These are phyloP conservation scores for Oligia fasciuncula DNA, from an alignment of 2,888 invertebrate species.

Conservation along the genomic window DNA sequence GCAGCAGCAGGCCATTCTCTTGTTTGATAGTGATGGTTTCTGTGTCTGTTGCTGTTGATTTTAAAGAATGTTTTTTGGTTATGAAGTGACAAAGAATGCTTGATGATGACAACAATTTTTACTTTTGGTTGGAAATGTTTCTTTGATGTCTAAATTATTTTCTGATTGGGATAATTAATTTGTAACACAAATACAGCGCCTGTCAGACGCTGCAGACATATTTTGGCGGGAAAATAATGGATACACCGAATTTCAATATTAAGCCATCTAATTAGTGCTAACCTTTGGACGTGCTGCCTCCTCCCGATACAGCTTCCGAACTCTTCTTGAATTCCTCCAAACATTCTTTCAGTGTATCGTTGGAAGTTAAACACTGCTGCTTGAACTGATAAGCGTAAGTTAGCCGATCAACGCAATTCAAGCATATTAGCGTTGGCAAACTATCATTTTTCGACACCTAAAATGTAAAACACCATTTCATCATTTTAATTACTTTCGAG, in stretches of 20 bases:
- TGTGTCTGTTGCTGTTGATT: slow-evolving; percentile 75
- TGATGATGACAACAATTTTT: neutral
- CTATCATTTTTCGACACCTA: slow-evolving; percentile 86
- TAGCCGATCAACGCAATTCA: slow-evolving; percentile 87
- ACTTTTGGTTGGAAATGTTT: neutral
- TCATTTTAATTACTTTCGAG: slow-evolving; percentile 24
- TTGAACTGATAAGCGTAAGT: slow-evolving; percentile 88
- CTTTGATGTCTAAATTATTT: neutral
- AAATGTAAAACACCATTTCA: slow-evolving; percentile 63
- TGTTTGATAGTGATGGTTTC: slow-evolving; percentile 89
- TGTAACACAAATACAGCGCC: slow-evolving; percentile 26
- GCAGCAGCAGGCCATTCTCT: slow-evolving; percentile 86
- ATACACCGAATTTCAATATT: neutral
- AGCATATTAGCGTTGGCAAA: slow-evolving; percentile 87
- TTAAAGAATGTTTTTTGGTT: slow-evolving; percentile 38
- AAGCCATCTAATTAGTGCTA: slow-evolving; percentile 38
- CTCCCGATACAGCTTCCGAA: slow-evolving; percentile 78
- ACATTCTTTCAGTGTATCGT: slow-evolving; percentile 88
- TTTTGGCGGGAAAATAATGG: slow-evolving; percentile 51
- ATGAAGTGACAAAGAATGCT: slow-evolving; percentile 3
- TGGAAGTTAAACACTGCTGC: slow-evolving; percentile 86
- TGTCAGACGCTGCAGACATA: slow-evolving; percentile 27
- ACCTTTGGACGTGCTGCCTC: slow-evolving; percentile 78
- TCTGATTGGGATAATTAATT: slow-evolving; percentile 20
- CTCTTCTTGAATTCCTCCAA: slow-evolving; percentile 86